Base-by-base conservation (phyloP, 2,797 vertebrate species). In the Pelodytes ibericus region DNA sequence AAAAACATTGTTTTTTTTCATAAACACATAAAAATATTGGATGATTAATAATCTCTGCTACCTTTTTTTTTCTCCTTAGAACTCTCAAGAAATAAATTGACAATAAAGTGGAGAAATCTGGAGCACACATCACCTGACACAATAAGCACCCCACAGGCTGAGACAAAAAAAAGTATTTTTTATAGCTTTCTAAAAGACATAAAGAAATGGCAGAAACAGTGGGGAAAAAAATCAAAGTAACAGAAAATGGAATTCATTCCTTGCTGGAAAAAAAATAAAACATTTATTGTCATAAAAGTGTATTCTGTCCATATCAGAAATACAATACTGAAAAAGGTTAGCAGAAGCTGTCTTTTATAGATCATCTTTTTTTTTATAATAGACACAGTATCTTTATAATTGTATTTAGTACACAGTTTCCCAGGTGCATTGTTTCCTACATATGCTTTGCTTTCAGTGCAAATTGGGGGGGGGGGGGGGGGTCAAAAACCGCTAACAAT, bases 281-380 rank as follows among this genome's bases (percentile, higher is more conserved):
- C 39, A 22, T 13, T 64, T 26, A 47, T 71, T 47, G 62, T 36
- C 47, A 63, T 27, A 59, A 25, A 16, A 20, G 4, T 20, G n/a
- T 22, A 4, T 24, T 24, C 67, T 74, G 62, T 18, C 58, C 51
- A 24, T 44, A 59, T 58, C 16, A 31, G 20, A 71, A 71, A 61
- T 69, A 70, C 47, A 77, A 61, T 61, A 29, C 53, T 24, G 30
- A 15, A 15, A 71, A 72, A 60, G 51, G 75, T 66, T 72, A 72
- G 30, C n/a, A 58, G 41, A 57, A n/a, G n/a, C n/a, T n/a, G n/a
- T n/a, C n/a, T n/a, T n/a, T n/a, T n/a, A n/a, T n/a, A n/a, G n/a
- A n/a, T n/a, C n/a, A n/a, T 25, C 36, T 70, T 30, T 56, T 76
- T 76, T 75, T 62, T 36, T 49, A 57, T 71, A 65, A 64, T 77